phyloP scores from a whole-genome alignment of 2,797 vertebrate genomes.

The Rousettus madagascariensis region DNA sequence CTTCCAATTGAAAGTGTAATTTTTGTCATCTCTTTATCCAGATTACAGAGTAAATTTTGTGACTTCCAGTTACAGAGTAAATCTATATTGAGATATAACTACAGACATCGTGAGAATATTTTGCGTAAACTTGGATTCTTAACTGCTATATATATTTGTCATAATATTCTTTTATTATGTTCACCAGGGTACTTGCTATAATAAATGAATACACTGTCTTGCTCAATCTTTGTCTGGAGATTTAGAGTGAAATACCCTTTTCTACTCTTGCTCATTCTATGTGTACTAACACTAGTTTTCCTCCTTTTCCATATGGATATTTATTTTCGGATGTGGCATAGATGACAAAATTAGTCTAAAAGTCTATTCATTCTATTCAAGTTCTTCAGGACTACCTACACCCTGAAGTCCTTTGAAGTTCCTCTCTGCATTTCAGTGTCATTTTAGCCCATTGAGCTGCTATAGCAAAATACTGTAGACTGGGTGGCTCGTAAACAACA shows the following conservation, averaged over 20 bases:
- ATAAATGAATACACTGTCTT: neutral
- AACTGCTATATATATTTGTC: neutral
- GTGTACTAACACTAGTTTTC: neutral
- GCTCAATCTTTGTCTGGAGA: neutral
- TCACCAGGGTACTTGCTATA: neutral
- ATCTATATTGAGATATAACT: neutral
- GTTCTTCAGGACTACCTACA: neutral
- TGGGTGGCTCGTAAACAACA: neutral
- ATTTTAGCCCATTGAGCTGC: neutral
- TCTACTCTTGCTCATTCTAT: neutral
- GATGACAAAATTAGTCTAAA: neutral
- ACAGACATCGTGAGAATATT: neutral
- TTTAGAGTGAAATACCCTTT: neutral
- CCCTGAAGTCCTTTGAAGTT: neutral
- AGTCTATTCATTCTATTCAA: neutral
- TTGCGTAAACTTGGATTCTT: neutral
- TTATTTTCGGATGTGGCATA: neutral
- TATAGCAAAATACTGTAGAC: neutral
- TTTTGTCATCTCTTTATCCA: conserved; percentile 3
- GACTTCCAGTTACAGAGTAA: neutral
- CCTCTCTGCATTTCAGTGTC: neutral
- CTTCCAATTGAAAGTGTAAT: neutral
- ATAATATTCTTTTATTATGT: neutral
- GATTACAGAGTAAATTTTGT: neutral
- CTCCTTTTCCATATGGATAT: neutral